Percentiles rank a stretch among this genome's conserved stretches.
Evolutionary conservation across 2,113 vertebrate species (phyloP).

Genomic region (Sminthopsis crassicaudata): DNA sequence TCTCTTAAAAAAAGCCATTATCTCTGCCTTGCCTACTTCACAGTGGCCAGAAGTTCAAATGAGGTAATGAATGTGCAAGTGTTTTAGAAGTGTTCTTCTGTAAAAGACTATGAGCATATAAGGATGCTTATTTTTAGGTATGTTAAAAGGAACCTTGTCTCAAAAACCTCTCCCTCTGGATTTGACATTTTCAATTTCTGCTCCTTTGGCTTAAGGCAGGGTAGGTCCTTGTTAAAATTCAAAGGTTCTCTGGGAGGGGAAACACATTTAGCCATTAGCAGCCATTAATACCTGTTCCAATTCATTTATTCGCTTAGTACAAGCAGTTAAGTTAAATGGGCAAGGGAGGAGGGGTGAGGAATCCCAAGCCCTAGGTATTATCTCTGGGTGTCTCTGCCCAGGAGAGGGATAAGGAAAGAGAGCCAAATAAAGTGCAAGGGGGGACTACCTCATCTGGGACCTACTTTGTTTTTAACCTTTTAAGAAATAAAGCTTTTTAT

Average conservation of each 20-base stretch:
- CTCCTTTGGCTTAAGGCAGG: background rate
- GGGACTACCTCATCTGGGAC: background rate
- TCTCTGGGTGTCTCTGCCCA: background rate
- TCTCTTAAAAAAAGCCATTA: background rate
- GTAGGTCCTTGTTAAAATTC: background rate
- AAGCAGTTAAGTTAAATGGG: background rate
- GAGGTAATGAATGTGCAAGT: background rate
- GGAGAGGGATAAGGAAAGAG: background rate
- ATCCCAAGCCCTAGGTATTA: background rate
- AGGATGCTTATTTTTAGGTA: background rate
- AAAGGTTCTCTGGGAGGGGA: background rate
- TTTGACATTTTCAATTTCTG: background rate
- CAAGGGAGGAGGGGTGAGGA: background rate
- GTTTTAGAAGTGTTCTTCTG: background rate
- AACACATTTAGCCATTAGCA: background rate
- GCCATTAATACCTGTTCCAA: background rate
- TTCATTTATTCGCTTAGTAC: background rate
- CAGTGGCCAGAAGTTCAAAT: background rate
- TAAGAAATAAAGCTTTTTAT: no score
- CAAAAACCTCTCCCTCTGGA: background rate
- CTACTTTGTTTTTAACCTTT: background rate
- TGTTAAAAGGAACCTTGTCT: background rate
- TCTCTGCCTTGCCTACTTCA: background rate
- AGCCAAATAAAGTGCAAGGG: background rate
- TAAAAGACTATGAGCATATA: background rate